Evolutionary conservation across 2,888 invertebrate species (phyloP).

Genomic region (Ophioninae sp.): DNA sequence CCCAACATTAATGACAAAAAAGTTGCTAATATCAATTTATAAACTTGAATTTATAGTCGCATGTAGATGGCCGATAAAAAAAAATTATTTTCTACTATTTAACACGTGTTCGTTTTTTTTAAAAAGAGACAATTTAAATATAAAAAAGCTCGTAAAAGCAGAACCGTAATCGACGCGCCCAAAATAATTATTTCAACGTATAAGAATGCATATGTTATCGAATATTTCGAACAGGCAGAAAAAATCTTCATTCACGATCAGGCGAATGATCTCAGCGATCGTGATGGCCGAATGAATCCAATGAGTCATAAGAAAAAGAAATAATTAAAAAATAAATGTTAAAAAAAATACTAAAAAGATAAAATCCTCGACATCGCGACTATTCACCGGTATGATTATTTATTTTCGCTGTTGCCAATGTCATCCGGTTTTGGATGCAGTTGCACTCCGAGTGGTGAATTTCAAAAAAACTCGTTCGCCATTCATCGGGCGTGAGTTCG

Average conservation of each 20-base stretch:
- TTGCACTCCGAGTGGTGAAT: slow-evolving; percentile 37
- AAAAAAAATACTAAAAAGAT: no score
- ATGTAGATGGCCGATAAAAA: no score
- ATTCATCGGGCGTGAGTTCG: slow-evolving; percentile 39
- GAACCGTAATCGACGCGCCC: not conserved
- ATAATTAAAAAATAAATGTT: not conserved
- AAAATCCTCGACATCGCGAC: slow-evolving; percentile 3
- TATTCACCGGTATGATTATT: slow-evolving; percentile 7
- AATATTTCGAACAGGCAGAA: not conserved
- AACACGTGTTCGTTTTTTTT: no score
- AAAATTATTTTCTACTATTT: no score
- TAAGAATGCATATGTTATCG: not conserved
- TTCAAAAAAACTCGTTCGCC: slow-evolving; percentile 47
- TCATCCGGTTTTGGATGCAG: slow-evolving; percentile 34
- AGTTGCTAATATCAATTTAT: no score
- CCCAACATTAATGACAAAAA: no score
- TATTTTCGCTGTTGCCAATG: slow-evolving; percentile 21
- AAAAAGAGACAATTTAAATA: no score
- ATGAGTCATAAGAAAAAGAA: slow-evolving; percentile 13
- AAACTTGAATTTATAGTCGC: no score
- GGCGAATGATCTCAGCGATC: slow-evolving; percentile 8
- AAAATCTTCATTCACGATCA: slow-evolving; percentile 13
- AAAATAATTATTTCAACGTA: not conserved
- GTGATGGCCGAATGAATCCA: slow-evolving; percentile 1
- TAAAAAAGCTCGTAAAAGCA: no score